A percentile compares a stretch with the other conserved stretches of the same genome.
phyloP scores from a whole-genome alignment of 2,888 invertebrate species.

The Nomada lathburiana region DNA sequence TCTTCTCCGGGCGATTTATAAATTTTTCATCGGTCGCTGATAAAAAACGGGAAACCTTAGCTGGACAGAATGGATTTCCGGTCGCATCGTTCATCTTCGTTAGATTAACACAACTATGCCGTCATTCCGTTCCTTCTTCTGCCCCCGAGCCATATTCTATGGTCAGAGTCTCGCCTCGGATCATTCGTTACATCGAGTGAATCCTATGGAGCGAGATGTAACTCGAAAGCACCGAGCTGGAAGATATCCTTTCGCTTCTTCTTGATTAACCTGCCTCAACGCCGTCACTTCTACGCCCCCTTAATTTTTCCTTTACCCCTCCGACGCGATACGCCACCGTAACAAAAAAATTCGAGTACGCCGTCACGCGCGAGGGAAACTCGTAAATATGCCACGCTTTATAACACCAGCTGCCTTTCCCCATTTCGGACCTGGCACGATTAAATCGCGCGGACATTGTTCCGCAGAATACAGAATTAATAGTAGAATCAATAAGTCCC shows the following conservation, averaged over 20 bases:
- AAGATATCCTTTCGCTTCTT: conserved; percentile 55
- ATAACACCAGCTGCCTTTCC: neutral
- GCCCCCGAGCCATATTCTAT: neutral
- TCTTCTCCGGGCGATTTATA: too few relatives aligned
- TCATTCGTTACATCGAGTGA: conserved; percentile 64
- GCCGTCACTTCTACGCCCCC: neutral
- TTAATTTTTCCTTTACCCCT: conserved; percentile 6
- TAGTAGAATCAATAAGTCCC: neutral
- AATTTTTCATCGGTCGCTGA: too few relatives aligned
- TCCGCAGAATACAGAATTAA: neutral
- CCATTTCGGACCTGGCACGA: neutral
- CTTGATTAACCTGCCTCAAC: conserved; percentile 60
- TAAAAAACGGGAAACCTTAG: neutral
- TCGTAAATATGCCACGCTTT: conserved; percentile 20
- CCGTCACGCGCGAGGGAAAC: neutral
- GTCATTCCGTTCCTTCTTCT: conserved; percentile 8
- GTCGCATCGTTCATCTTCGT: conserved; percentile 64
- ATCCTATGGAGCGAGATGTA: conserved; percentile 5
- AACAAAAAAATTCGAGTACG: conserved; percentile 10
- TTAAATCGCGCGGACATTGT: neutral
- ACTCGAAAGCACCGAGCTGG: neutral
- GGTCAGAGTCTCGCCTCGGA: conserved; percentile 20
- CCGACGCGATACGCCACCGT: neutral
- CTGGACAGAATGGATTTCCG: conserved; percentile 9
- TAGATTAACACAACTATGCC: conserved; percentile 42